These are phyloP conservation scores for Falco naumanni DNA, from an alignment of 2,797 vertebrate species.

Conservation along the genomic window DNA sequence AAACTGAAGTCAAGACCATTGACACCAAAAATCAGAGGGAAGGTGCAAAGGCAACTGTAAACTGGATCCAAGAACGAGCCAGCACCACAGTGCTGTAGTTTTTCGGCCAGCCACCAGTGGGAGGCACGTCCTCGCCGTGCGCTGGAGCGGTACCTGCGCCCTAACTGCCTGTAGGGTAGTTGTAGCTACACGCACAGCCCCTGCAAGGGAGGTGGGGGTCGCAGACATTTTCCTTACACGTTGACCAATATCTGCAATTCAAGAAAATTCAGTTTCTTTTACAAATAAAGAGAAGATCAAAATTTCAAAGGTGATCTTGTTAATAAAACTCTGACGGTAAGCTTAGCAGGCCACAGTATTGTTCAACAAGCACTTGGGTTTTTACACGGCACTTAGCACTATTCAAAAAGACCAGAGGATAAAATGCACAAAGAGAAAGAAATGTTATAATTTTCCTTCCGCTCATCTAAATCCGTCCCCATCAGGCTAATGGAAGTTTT, in stretches of 20 bases:
- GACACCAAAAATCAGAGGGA: neutral
- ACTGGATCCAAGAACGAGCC: neutral
- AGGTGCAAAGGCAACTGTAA: neutral
- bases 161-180: neutral
- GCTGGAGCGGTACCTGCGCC: neutral
- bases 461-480: neutral
- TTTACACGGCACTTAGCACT: neutral
- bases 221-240: neutral
- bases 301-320: neutral
- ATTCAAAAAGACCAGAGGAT: neutral
- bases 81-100: neutral
- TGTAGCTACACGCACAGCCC: neutral
- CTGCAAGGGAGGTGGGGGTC: neutral
- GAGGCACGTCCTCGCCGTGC: neutral
- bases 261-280: neutral
- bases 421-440: neutral
- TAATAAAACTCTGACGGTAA: neutral
- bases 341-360: neutral
- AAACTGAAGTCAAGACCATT: neutral
- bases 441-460: neutral
- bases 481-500: neutral
- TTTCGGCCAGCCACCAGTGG: neutral
- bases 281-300: neutral
- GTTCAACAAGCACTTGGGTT: neutral
- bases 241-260: neutral